Evolutionary conservation across 2,113 vertebrate species (phyloP), one percentile per base, ranked within the genome.

Genomic region (Dicrurus megarhynchus): DNA sequence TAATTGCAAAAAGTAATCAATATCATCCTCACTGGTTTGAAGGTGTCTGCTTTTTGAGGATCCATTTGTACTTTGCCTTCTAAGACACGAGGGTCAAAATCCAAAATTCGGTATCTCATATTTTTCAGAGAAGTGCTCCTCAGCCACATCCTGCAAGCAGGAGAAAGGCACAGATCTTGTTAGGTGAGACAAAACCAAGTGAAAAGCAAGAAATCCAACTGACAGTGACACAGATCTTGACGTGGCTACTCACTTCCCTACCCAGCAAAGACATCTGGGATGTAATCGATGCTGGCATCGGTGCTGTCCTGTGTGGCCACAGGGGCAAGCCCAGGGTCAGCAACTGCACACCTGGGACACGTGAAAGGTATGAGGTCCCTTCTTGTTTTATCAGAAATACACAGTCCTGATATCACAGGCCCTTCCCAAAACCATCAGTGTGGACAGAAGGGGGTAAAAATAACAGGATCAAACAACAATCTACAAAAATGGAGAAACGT

Each of bases 31-130:
- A 99, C 99, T 82, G 98, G 99, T 98, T 99, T 99, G 82, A 97
- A 74, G 41, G 97, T 90, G 28, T 99, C 98, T 52, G 82, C 44
- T n/a, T 90, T 97, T 87, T 98, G 96, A 80, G 98, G 94, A 92
- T 99, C 98, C 89, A 98, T 90, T 35, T 98, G 97, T 55, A 99
- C 97, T 97, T 99, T 99, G 79, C 99, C 98, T 86, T 97, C 97
- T 86, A 99, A 97, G 84, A 99, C 92, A 90, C 94, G 98, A 61
- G 98, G 98, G 71, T 99, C 98, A 94, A 99, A 99, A 94, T 98
- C 92, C 50, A 99, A 90, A 94, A 99, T 98, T 84, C 95, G 98
- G 81, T 99, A 98, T 70, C 98, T 99, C 50, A 99, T 46, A 50
- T 96, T 97, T 97, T 98, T 99, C 76, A 99, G 94, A 85, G 92